A percentile compares a stretch with the other conserved stretches of the same genome.
phyloP scores from a whole-genome alignment of 2,888 invertebrate genomes.

The Drosophila hamatofila region DNA sequence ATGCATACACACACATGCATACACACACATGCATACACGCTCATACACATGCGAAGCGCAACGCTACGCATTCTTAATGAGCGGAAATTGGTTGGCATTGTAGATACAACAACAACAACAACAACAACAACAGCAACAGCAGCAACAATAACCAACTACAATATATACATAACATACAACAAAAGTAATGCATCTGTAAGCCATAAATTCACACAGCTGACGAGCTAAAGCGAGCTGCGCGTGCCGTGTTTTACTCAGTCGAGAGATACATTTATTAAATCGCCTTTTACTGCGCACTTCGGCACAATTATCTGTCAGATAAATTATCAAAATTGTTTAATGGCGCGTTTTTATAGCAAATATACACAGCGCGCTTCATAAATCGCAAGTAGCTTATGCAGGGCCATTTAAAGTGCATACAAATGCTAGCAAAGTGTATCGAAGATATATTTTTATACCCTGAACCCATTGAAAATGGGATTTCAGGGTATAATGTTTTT shows the following conservation, averaged over 20 bases:
- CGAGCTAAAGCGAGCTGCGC: slow-evolving; percentile 38
- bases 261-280: slow-evolving; percentile 55
- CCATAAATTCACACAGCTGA: slow-evolving; percentile 60
- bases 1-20: not conserved
- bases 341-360: slow-evolving; percentile 32
- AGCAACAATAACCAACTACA: not conserved
- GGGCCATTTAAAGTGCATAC: slow-evolving; percentile 31
- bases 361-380: slow-evolving; percentile 25
- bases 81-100: slow-evolving; percentile 78
- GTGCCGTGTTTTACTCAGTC: slow-evolving; percentile 38
- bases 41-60: slow-evolving; percentile 15
- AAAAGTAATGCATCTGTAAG: slow-evolving; percentile 47
- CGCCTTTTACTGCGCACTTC: slow-evolving; percentile 41
- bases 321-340: slow-evolving; percentile 63
- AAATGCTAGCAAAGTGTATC: slow-evolving; percentile 43
- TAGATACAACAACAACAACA: slow-evolving; percentile 14
- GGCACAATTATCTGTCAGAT: slow-evolving; percentile 65
- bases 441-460: slow-evolving; percentile 28
- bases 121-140: slow-evolving; percentile 7
- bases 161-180: not conserved
- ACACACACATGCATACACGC: not conserved
- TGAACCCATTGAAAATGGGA: too few relatives aligned
- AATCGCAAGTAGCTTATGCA: slow-evolving; percentile 22
- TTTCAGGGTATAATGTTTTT: too few relatives aligned
- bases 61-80: slow-evolving; percentile 72